Conservation (phyloP, 2,113 vertebrate genomes). For the Peromyscus leucopus region DNA sequence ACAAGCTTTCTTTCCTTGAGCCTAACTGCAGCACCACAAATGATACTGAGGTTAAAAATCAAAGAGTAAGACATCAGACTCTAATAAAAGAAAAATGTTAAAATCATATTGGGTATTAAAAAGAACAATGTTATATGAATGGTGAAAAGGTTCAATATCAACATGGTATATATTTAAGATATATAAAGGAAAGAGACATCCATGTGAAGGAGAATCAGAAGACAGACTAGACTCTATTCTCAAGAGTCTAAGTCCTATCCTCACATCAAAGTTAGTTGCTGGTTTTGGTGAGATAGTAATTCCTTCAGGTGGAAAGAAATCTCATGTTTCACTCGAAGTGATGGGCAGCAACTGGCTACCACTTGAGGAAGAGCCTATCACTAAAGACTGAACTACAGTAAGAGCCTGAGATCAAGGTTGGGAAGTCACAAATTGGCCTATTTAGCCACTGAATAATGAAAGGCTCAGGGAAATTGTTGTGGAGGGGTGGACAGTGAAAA, state of each 20-base stretch:
- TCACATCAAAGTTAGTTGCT: background rate
- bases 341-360: background rate
- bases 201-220: background rate
- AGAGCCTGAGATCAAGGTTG: background rate
- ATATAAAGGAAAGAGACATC: background rate
- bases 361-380: background rate
- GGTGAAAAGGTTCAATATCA: background rate
- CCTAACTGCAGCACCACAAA: background rate
- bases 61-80: background rate
- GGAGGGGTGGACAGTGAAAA: background rate
- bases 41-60: background rate
- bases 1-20: background rate
- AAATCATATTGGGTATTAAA: background rate
- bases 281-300: background rate
- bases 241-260: background rate
- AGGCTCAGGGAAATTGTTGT: background rate
- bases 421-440: background rate
- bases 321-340: background rate
- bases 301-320: background rate
- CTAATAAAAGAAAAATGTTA: conserved; percentile 6
- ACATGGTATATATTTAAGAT: background rate
- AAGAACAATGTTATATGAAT: conserved; percentile 44
- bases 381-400: background rate
- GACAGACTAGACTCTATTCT: background rate
- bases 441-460: background rate